These are phyloP conservation scores for Tenthredo distinguenda DNA, from an alignment of 2,888 invertebrate genomes.

Conservation along the genomic window DNA sequence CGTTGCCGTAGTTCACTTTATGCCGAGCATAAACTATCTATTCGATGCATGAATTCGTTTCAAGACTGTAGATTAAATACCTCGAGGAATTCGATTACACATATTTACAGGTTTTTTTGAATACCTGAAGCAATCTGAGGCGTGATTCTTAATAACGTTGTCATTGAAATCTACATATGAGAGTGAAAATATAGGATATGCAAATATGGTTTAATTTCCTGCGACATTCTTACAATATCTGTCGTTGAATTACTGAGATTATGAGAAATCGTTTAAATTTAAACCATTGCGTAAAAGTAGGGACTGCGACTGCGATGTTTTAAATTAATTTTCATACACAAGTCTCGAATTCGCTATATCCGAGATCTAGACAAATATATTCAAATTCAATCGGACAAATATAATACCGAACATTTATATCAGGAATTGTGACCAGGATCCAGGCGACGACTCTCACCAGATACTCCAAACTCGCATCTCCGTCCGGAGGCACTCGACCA, in stretches of 20 bases:
- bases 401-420: not conserved
- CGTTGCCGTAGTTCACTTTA: not conserved
- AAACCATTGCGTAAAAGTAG: not conserved
- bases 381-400: not conserved
- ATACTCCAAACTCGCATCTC: not conserved
- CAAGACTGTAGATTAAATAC: not conserved
- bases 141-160: not conserved
- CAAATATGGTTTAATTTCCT: not conserved
- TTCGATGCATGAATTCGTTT: conserved; percentile 32
- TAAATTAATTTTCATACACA: not conserved
- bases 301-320: not conserved
- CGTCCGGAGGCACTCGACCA: conserved; percentile 14
- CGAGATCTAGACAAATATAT: not conserved
- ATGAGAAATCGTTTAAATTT: not conserved
- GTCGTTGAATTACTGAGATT: not conserved
- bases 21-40: conserved; percentile 7
- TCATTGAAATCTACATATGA: not conserved
- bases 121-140: not conserved
- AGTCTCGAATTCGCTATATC: not conserved
- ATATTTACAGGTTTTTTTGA: not conserved
- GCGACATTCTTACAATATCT: not conserved
- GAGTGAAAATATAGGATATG: not conserved
- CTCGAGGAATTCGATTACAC: not conserved
- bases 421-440: not conserved
- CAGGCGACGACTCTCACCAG: not conserved